Evolutionary conservation across 2,797 vertebrate genomes (phyloP), one percentile per base, ranked within the genome.

Genomic region (Sebastes nivosus): DNA sequence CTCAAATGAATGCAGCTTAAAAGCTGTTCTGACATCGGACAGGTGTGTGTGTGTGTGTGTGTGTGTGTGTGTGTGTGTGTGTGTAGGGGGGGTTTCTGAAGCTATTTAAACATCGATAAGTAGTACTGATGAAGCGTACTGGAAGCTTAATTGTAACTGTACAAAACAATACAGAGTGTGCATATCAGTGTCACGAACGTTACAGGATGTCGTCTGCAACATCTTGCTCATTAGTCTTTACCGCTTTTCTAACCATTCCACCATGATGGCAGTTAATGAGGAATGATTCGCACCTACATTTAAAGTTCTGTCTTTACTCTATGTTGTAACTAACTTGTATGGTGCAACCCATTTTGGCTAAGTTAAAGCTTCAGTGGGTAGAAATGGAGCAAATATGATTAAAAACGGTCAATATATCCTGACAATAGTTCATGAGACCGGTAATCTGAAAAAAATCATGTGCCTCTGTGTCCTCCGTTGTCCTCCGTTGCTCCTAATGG

Each of bases 371-470:
- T 0, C 38, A 42, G 38, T 42, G 38, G 38, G 38, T 16, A 42
- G 38, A 42, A 42, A 16, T 42, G 14, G 42, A 46, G 42, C 14
- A 46, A 46, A 46, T 18, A 7, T 46, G 16, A 46, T 46, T 18
- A 18, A 46, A 46, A 46, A 46, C 16, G 16, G 42, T 18, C 42
- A 46, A 0, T 46, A 46, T 46, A 46, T 18, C 42, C 16, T 46
- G 42, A 46, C 42, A 46, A 0, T 46, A 46, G 42, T 46, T 0
- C 7, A 46, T 46, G 6, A 46, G 16, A 46, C 42, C 0, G 16
- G 42, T 20, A 46, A 46, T 46, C 42, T 46, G 16, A 46, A 46
- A 46, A 0, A 18, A 2, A 20, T 46, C 42, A 46, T 46, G 42
- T 18, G 6, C 42, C 42, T 46, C 16, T 20, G 16, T 46, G 42